These are phyloP conservation scores for Elysia crispata DNA, from an alignment of 2,888 invertebrate species.

Conservation along the genomic window DNA sequence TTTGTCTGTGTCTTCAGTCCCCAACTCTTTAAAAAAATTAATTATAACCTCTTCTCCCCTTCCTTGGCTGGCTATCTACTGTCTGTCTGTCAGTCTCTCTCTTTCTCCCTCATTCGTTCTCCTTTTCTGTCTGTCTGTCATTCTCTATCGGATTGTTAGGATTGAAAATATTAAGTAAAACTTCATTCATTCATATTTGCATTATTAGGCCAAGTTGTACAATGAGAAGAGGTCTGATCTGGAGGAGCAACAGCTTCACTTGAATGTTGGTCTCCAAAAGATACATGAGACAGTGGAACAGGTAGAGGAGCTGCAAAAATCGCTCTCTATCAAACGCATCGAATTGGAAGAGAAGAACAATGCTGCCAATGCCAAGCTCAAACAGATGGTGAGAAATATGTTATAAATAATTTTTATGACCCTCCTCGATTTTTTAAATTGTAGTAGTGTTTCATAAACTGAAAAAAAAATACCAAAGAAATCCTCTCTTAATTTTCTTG, in stretches of 20 bases:
- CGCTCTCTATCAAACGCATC: slow-evolving; percentile 93
- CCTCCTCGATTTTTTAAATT: neutral
- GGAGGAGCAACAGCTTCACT: slow-evolving; percentile 98
- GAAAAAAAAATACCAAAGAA: no score
- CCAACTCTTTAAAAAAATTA: no score
- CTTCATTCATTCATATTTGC: neutral
- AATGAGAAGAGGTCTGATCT: slow-evolving; percentile 98
- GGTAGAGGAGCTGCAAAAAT: slow-evolving; percentile 99
- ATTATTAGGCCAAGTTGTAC: slow-evolving; percentile 86
- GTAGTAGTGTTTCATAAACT: neutral
- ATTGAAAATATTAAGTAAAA: no score
- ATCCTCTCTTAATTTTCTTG: no score
- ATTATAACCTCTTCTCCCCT: no score
- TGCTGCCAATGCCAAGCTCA: slow-evolving; percentile 98
- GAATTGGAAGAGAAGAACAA: slow-evolving; percentile 95
- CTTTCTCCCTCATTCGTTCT: no score
- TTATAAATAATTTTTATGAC: neutral
- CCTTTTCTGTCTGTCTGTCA: no score
- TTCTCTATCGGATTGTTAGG: no score
- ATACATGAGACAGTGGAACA: slow-evolving; percentile 99
- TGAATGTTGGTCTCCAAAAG: slow-evolving; percentile 98
- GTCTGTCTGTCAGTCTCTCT: no score
- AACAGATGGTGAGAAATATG: slow-evolving; percentile 90
- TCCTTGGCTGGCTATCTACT: no score
- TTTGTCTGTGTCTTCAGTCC: no score